Percentiles rank a stretch among this genome's conserved stretches.
Conservation (phyloP, 2,888 invertebrate genomes). For the Zhuqinia jingwanae region DNA sequence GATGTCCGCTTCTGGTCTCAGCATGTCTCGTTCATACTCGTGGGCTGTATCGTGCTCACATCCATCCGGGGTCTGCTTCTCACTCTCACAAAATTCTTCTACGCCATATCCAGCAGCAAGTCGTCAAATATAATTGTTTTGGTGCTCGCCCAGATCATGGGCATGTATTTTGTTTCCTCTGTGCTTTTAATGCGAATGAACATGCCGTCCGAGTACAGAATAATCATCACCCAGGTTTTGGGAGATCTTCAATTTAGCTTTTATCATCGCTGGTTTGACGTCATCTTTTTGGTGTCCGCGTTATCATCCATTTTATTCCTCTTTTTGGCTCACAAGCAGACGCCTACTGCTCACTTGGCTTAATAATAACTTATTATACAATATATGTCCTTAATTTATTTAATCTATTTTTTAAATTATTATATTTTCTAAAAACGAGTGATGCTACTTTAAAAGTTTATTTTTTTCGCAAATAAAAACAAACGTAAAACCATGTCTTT, state of each 20-base stretch:
- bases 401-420: too few relatives aligned
- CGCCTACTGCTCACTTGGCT: slow-evolving; percentile 81
- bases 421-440: too few relatives aligned
- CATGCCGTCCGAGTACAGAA: slow-evolving; percentile 98
- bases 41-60: slow-evolving; percentile 98
- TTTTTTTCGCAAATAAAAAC: too few relatives aligned
- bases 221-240: slow-evolving; percentile 94
- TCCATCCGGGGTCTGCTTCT: slow-evolving; percentile 97
- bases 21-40: slow-evolving; percentile 97
- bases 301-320: slow-evolving; percentile 96
- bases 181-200: slow-evolving; percentile 99
- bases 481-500: too few relatives aligned
- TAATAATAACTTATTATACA: too few relatives aligned
- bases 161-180: slow-evolving; percentile 99
- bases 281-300: slow-evolving; percentile 98
- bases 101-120: slow-evolving; percentile 99
- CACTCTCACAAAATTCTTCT: slow-evolving; percentile 99
- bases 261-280: slow-evolving; percentile 99
- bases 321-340: slow-evolving; percentile 96
- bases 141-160: slow-evolving; percentile 99
- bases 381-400: too few relatives aligned
- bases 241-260: slow-evolving; percentile 99
- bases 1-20: slow-evolving; percentile 99
- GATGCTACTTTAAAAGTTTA: too few relatives aligned
- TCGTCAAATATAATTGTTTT: slow-evolving; percentile 99